Base-by-base conservation (phyloP, 2,113 vertebrate genomes). In the Paracanthobrama guichenoti region DNA sequence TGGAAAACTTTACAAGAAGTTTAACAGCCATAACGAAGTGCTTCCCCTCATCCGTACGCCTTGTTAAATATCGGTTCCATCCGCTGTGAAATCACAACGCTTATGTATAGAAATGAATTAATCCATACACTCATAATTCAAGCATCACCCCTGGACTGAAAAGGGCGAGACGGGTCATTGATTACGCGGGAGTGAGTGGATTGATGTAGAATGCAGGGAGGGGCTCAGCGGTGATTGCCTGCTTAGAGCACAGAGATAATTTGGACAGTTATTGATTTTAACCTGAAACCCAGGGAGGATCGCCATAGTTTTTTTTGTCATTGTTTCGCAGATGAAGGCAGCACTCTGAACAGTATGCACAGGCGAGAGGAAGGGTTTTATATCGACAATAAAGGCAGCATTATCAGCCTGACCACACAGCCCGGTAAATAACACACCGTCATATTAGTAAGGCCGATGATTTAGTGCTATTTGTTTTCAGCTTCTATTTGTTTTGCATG, bases 381-480 rank as follows among this genome's bases (percentile, higher is more conserved):
- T 92, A 90, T 88, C 42, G 22, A 78, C 88, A 83, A 93, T 94
- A 93, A 93, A 94, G 88, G 84, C 80, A 82, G 87, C 88, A 91
- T 92, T 92, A 94, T 94, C 90, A 84, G 81, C 88, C 71, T 80
- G 87, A 85, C 90, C 91, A 89, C 90, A 89, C 84, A 69, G 69
- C 84, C 84, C 79, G 22, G 50, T 84, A 91, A 94, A 94, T 91
- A 92, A 92, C 81, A 31, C 2, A 66, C 57, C 79, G 9, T 55
- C 90, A 87, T 89, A 87, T 85, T 90, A 74, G 90, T 87, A 91
- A 91, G 85, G 84, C 78, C 55, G 62, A 79, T 95, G 93, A 95
- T 95, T 94, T 95, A 94, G 92, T 87, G 90, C 87, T 90, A 91
- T 94, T 94, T 92, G 90, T 91, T 94, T 94, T 90, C 81, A 14